Conservation (phyloP, 2,888 invertebrate species). For the Dryadula phaetusa region DNA sequence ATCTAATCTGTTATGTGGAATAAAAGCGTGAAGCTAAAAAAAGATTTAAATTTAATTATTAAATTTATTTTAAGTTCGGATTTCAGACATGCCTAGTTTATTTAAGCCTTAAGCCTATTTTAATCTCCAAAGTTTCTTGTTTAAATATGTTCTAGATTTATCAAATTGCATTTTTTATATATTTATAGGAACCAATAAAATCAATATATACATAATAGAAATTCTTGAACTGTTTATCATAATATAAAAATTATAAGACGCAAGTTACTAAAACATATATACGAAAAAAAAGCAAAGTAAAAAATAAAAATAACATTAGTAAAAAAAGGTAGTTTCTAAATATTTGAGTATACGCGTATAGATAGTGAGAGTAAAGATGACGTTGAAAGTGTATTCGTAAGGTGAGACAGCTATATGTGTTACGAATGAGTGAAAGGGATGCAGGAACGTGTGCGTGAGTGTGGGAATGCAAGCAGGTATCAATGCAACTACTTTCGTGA, state of each 20-base stretch:
- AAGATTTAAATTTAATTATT: no score
- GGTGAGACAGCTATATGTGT: constrained; percentile 50
- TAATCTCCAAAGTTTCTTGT: no score
- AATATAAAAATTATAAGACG: background rate
- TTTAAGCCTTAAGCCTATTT: no score
- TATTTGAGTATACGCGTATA: constrained; percentile 57
- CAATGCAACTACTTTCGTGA: constrained; percentile 61
- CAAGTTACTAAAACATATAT: background rate
- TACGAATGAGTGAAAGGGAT: constrained; percentile 54
- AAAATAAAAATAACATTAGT: background rate
- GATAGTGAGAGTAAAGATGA: constrained; percentile 84
- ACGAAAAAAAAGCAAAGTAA: background rate
- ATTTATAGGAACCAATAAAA: no score
- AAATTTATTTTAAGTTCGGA: no score
- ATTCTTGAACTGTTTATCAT: no score
- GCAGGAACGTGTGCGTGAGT: constrained; percentile 51
- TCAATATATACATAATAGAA: no score
- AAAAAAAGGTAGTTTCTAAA: constrained; percentile 43
- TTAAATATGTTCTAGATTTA: no score
- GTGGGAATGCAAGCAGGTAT: constrained; percentile 79
- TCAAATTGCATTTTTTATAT: no score
- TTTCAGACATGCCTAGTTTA: no score
- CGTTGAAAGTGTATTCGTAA: constrained; percentile 67
- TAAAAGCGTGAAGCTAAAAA: no score
- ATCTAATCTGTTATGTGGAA: no score